A percentile compares a stretch with the other conserved stretches of the same genome.
Conservation (phyloP, 2,888 invertebrate genomes). For the Heteromurus nitidus region DNA sequence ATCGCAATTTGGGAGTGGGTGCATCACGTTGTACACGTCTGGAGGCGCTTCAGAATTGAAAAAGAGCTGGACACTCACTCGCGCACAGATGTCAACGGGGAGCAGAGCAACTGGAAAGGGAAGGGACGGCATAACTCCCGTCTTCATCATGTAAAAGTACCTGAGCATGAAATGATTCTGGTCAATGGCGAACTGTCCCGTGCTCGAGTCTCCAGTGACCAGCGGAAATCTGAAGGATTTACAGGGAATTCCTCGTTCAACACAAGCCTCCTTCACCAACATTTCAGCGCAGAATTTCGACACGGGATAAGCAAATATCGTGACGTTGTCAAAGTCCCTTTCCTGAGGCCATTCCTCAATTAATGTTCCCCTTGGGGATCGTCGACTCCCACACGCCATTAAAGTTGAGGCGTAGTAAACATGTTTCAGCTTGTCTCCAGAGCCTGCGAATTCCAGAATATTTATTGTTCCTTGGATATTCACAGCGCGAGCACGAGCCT, state of each 20-base stretch:
- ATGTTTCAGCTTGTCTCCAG: constrained; percentile 40
- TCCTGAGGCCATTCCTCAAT: constrained; percentile 39
- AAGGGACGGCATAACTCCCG: constrained; percentile 26
- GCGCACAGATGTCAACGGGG: constrained; percentile 56
- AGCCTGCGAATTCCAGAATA: constrained; percentile 58
- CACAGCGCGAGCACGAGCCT: constrained; percentile 24
- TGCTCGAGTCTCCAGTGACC: constrained; percentile 56
- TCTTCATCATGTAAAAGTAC: constrained; percentile 42
- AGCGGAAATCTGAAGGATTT: constrained; percentile 53
- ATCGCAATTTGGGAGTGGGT: constrained; percentile 22
- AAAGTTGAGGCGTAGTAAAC: constrained; percentile 54
- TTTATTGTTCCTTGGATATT: constrained; percentile 56
- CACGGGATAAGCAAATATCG: constrained; percentile 39
- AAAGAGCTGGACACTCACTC: constrained; percentile 38
- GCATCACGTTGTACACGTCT: constrained; percentile 61
- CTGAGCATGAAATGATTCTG: constrained; percentile 59
- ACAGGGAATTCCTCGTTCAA: constrained; percentile 55
- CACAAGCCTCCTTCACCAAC: constrained; percentile 42
- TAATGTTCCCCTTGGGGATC: constrained; percentile 5
- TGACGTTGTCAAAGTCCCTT: background rate
- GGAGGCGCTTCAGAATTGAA: constrained; percentile 33
- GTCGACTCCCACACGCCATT: background rate
- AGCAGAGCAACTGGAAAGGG: constrained; percentile 24
- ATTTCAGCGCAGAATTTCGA: constrained; percentile 59
- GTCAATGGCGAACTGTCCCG: constrained; percentile 38